A percentile compares a stretch with the other conserved stretches of the same genome.
Evolutionary conservation across 2,888 invertebrate genomes (phyloP).

Genomic region (Sericinus montela): DNA sequence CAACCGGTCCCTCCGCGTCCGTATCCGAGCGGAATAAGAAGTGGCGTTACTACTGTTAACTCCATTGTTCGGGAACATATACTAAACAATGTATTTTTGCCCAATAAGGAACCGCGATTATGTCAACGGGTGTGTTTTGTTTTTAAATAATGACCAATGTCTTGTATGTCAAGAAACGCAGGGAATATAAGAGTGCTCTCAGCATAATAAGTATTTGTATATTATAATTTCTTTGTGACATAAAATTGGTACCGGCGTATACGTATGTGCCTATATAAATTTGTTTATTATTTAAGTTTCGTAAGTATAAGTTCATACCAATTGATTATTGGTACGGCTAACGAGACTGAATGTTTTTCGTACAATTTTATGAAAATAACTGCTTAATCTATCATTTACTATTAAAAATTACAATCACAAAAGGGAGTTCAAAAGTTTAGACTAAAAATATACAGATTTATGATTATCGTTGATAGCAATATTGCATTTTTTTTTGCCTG

Average conservation of each 20-base stretch:
- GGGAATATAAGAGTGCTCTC: slow-evolving; percentile 36
- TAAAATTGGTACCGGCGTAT: no score
- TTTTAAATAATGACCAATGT: slow-evolving; percentile 64
- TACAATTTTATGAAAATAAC: no score
- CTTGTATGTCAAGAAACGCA: slow-evolving; percentile 48
- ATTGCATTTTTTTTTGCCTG: no score
- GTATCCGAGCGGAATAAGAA: slow-evolving; percentile 76
- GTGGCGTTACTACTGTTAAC: slow-evolving; percentile 73
- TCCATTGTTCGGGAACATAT: slow-evolving; percentile 68
- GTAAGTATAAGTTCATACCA: not conserved
- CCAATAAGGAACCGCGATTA: slow-evolving; percentile 72
- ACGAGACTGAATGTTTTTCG: no score
- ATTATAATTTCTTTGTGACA: not conserved
- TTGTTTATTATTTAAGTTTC: not conserved
- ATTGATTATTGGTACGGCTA: not conserved
- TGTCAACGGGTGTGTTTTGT: slow-evolving; percentile 72
- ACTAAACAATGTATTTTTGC: slow-evolving; percentile 71
- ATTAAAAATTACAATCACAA: no score
- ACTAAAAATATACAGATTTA: no score
- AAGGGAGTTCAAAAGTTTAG: no score
- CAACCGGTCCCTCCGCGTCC: slow-evolving; percentile 52
- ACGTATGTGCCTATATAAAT: no score
- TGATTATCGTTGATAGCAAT: no score
- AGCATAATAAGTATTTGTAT: slow-evolving; percentile 44
- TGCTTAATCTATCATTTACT: no score